These are phyloP conservation scores for Tolmerus cingulatus DNA, from an alignment of 2,888 invertebrate genomes.

Conservation along the genomic window DNA sequence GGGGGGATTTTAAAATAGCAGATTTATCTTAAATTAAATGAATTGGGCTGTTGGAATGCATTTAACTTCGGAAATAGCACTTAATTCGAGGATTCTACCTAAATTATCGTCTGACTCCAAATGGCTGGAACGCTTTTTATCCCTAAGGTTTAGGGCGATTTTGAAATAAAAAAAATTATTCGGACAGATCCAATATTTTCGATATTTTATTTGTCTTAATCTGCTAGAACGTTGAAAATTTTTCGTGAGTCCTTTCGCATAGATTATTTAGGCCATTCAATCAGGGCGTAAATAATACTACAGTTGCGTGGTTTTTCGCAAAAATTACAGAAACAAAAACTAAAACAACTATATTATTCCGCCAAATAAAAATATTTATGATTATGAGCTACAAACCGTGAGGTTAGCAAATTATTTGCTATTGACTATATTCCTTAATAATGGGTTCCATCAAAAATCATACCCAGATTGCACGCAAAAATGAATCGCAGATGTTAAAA, in stretches of 20 bases:
- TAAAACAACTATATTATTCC: background rate
- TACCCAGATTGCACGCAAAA: background rate
- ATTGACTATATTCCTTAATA: slow-evolving; percentile 5
- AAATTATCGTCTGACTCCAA: background rate
- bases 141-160: background rate
- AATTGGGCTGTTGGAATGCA: slow-evolving; percentile 15
- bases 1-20: background rate
- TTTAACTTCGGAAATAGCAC: slow-evolving; percentile 27
- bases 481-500: background rate
- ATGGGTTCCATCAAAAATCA: slow-evolving; percentile 9
- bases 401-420: background rate
- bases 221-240: background rate
- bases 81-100: background rate
- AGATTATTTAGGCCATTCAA: background rate
- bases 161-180: background rate
- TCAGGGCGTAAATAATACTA: slow-evolving; percentile 10
- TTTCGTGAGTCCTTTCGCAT: background rate
- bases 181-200: background rate
- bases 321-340: background rate
- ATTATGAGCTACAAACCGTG: background rate
- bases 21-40: background rate
- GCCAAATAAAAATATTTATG: background rate
- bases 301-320: background rate
- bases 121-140: slow-evolving; percentile 4
- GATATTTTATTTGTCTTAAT: slow-evolving; percentile 10